Evolutionary conservation across 2,888 invertebrate species (phyloP), one percentile per base, ranked within the genome.

Genomic region (Cyclophora albipunctata): DNA sequence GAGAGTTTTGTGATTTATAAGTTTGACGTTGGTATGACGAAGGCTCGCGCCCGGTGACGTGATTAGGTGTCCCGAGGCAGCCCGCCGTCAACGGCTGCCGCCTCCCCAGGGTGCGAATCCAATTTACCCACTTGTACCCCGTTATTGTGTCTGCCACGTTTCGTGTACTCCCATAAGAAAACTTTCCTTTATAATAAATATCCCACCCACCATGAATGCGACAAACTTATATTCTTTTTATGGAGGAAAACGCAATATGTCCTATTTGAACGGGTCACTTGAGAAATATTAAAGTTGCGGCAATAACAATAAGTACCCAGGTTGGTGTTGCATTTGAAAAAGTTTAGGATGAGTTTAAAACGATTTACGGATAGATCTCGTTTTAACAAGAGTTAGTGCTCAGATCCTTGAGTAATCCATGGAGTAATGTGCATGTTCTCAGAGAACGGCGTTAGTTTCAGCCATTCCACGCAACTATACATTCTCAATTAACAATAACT

Each of bases 71-170:
- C 43, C 43, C 43, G 33, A 34, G 34, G 43, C 34, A 34, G 20
- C 62, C 59, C 59, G 52, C 63, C 60, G 69, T 65, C 69, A 63
- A 62, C 70, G 60, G 61, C 62, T 59, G 63, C 53, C 63, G 58
- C 62, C 72, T 81, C 81, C 80, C 81, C 53, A 62, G 80, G 78
- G 79, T 69, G 69, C 61, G 71, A 78, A 81, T 82, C 81, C 79
- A 84, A 84, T 84, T 82, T 83, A 74, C 78, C 73, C 75, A 82
- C 78, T 80, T 79, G 78, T 81, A 75, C 73, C 71, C 71, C 69
- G 75, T 76, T 81, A 78, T 80, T 78, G 78, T 78, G 77, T 73
- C 72, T 71, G 66, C 66, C 57, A 58, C 66, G 66, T 69, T 63
- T 69, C 66, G 37, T 63, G 59, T 55, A 67, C 60, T 67, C 67